Conservation (phyloP, 2,888 invertebrate species). For the Mantis religiosa region DNA sequence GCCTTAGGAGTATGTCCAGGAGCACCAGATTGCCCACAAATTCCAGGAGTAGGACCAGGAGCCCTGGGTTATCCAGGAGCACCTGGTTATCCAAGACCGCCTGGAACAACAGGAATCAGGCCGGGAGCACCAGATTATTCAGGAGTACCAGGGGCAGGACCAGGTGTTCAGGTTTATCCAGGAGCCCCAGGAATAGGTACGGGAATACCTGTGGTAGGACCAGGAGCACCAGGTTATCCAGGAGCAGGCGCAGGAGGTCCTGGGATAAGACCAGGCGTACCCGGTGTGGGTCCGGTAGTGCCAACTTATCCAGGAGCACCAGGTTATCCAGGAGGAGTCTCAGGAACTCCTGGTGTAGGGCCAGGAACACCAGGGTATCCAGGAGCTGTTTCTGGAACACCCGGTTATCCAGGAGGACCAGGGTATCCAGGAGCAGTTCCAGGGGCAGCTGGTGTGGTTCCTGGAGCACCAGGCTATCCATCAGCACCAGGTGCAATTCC, state of each 20-base stretch:
- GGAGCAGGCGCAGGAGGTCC: too few relatives aligned
- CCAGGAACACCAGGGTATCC: not conserved
- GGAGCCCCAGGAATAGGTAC: constrained; percentile 27
- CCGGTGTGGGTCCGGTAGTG: not conserved
- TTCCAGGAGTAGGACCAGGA: not conserved
- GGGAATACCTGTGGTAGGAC: not conserved
- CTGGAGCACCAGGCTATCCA: not conserved
- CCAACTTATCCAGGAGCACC: constrained; percentile 13
- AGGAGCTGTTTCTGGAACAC: constrained; percentile 8
- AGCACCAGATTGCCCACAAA: not conserved
- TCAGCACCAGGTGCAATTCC: constrained; percentile 16
- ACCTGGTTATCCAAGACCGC: not conserved
- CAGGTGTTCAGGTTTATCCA: not conserved
- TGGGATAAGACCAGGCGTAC: not conserved
- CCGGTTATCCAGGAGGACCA: not conserved
- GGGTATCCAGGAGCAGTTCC: not conserved
- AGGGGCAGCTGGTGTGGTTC: too few relatives aligned
- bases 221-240: not conserved
- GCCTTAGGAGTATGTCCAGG: not conserved
- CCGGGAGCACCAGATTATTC: not conserved
- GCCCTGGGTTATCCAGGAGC: not conserved
- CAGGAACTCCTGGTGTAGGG: not conserved
- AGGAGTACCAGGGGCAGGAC: not conserved
- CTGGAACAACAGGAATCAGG: not conserved
- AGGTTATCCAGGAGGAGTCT: not conserved